Base-by-base conservation (phyloP, 2,888 invertebrate genomes). In the Rhagophthalmus giganteus region DNA sequence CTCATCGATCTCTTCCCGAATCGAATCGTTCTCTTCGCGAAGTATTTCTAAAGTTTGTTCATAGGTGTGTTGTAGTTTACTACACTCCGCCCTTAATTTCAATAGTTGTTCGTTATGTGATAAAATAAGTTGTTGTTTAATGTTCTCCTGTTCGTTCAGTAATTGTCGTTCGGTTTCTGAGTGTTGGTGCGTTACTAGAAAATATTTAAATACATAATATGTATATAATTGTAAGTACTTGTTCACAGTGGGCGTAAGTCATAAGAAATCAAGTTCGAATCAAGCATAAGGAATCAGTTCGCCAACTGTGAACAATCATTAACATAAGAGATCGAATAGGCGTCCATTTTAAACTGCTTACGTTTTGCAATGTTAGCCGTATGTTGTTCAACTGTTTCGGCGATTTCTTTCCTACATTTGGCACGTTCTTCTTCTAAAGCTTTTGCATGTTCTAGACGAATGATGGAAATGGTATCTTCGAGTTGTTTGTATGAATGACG, bases 391-490 rank as follows among this genome's bases (percentile, higher is more conserved):
- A 66, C 64, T 20, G 73, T 52, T 44, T 70, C 67, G 1, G 64
- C 59, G 38, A 74, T 63, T 44, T 73, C 68, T 28, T 68, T 62
- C 28, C 63, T 57, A 55, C 58, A 71, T 46, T 64, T 62, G 7
- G 45, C 45, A 12, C 71, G 64, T 59, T 75, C 73, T 51, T 73
- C 72, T 55, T 76, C 73, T 20, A 76, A 56, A 7, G 65, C 61
- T 39, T 61, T 58, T 9, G 62, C 58, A 55, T 77, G 73, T 30
- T 74, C 68, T 31, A 67, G 63, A 53, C 72, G 73, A 57, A 77
- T 76, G 40, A 70, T 68, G 2, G 67, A 58, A 44, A 78, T 66
- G 27, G 74, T 66, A 60, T 79, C 76, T 60, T 80, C 78, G 50
- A 80, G 68, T 49, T 77, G 74, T 38, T 59, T 64, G 48, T 58